Evolutionary conservation across 2,888 invertebrate genomes (phyloP).

Genomic region (Drosophila ustulata): DNA sequence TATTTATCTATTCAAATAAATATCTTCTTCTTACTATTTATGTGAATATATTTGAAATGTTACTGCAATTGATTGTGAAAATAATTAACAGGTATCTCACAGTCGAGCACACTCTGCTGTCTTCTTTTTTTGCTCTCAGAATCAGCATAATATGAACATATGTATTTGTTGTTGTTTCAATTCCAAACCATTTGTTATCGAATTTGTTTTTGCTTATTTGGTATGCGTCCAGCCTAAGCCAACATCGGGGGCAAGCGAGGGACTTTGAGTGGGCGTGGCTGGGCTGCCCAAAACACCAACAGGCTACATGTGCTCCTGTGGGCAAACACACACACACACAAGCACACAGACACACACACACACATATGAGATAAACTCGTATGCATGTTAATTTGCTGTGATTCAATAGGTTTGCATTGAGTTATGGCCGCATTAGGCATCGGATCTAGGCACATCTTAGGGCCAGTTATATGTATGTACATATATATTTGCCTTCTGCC

Average conservation of each 20-base stretch:
- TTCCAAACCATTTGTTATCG: constrained; percentile 78
- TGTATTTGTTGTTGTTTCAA: constrained; percentile 63
- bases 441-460: constrained; percentile 43
- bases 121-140: constrained; percentile 21
- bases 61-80: too few relatives aligned
- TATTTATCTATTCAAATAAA: too few relatives aligned
- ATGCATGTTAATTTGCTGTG: constrained; percentile 79
- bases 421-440: constrained; percentile 70
- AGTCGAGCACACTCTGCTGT: neutral
- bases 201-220: constrained; percentile 73
- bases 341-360: constrained; percentile 13
- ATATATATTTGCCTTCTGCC: constrained; percentile 14
- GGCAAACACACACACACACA: constrained; percentile 19
- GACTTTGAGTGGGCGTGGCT: constrained; percentile 22
- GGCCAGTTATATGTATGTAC: constrained; percentile 16
- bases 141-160: constrained; percentile 51
- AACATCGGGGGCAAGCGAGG: constrained; percentile 12
- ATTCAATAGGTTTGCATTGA: constrained; percentile 77
- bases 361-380: constrained; percentile 51
- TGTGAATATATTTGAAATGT: too few relatives aligned
- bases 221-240: constrained; percentile 56
- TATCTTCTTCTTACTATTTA: too few relatives aligned
- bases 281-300: neutral
- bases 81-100: neutral
- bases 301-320: constrained; percentile 54